phyloP scores from a whole-genome alignment of 2,797 vertebrate species.

The Argyrosomus regius region DNA sequence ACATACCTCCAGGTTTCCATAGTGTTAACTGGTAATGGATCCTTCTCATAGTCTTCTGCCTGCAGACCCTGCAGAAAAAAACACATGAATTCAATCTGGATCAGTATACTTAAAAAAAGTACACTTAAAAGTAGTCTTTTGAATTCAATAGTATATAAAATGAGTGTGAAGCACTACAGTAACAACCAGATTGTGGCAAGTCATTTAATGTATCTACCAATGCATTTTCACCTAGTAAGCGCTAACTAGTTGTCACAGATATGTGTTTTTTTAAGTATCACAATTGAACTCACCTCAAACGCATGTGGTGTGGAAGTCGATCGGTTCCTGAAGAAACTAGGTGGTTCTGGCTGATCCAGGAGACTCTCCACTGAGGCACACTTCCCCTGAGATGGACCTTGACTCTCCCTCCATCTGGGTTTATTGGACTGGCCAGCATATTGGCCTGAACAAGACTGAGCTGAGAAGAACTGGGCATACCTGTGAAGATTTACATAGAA shows the following conservation, averaged over 20 bases:
- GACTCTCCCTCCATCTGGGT: constrained; percentile 70
- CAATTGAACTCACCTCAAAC: constrained; percentile 75
- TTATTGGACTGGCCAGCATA: constrained; percentile 58
- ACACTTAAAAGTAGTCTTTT: constrained; percentile 1
- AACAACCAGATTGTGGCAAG: not conserved
- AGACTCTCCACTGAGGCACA: constrained; percentile 80
- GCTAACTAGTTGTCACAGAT: not conserved
- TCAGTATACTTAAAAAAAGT: not conserved
- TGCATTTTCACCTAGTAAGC: not conserved
- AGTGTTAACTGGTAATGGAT: constrained; percentile 55
- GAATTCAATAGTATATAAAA: not conserved
- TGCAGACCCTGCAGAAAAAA: constrained; percentile 53
- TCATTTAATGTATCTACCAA: not conserved
- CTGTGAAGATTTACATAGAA: constrained; percentile 41
- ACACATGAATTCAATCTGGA: constrained; percentile 19
- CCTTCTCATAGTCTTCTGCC: constrained; percentile 53
- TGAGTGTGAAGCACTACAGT: not conserved
- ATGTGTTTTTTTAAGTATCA: not conserved
- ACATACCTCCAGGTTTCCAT: constrained; percentile 80
- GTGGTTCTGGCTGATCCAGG: constrained; percentile 69
- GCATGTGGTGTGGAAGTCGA: constrained; percentile 81
- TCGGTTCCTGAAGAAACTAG: constrained; percentile 69
- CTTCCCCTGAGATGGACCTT: constrained; percentile 64
- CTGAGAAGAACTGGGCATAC: constrained; percentile 83
- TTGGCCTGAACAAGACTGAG: constrained; percentile 72